Conservation (phyloP, 2,888 invertebrate species). For the Odontocerum albicorne region DNA sequence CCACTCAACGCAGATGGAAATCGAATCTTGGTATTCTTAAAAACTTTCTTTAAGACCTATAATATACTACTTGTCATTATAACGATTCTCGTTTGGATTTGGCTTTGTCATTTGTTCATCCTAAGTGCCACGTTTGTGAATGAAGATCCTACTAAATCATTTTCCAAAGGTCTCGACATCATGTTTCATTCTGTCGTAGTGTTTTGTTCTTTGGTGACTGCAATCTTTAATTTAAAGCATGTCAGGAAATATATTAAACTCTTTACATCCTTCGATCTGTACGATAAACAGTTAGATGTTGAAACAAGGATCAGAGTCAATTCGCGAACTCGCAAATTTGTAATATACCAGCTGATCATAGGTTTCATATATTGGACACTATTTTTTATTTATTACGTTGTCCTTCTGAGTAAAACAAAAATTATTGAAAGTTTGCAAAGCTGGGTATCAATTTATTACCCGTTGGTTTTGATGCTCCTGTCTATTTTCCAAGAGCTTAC, state of each 20-base stretch:
- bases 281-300: not conserved
- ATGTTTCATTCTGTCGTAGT: not conserved
- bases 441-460: not conserved
- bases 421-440: not conserved
- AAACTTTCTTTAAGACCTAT: no score
- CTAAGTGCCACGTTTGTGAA: no score
- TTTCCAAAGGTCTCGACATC: not conserved
- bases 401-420: not conserved
- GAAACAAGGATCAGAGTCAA: not conserved
- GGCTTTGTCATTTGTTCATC: no score
- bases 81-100: no score
- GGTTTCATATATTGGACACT: not conserved
- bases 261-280: not conserved
- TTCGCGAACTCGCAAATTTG: not conserved
- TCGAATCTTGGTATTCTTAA: no score
- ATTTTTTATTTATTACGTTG: not conserved
- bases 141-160: not conserved
- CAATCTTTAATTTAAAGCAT: not conserved
- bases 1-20: no score
- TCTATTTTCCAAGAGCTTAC: not conserved
- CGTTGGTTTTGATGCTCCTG: not conserved
- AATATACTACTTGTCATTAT: no score
- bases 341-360: not conserved
- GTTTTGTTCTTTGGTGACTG: not conserved
- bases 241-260: not conserved